These are phyloP conservation scores for Pseudococcus jackbeardsleyi DNA, from an alignment of 2,888 invertebrate species.

Conservation along the genomic window DNA sequence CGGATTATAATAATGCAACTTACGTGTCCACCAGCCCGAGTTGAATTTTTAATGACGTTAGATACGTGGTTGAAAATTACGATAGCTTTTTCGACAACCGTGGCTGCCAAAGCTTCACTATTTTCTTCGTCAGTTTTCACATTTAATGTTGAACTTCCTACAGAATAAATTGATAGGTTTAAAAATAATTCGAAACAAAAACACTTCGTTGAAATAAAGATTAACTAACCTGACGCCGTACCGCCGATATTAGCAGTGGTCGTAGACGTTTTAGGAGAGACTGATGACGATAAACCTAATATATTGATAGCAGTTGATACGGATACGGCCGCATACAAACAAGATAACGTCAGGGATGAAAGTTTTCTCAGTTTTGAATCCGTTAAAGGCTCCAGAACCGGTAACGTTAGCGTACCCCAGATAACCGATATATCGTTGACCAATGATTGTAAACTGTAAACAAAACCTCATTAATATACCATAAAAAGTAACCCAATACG, in stretches of 20 bases:
- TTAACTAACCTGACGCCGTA: slow-evolving; percentile 5
- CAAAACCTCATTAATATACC: not conserved
- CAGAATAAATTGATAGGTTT: not conserved
- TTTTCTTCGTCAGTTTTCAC: slow-evolving; percentile 79
- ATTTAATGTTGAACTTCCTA: slow-evolving; percentile 52
- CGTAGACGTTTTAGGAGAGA: slow-evolving; percentile 73
- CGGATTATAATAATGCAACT: slow-evolving; percentile 70
- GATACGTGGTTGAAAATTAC: slow-evolving; percentile 88
- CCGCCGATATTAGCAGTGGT: slow-evolving; percentile 61
- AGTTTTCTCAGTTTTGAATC: slow-evolving; percentile 86
- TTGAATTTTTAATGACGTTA: slow-evolving; percentile 84
- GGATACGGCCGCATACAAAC: slow-evolving; percentile 76
- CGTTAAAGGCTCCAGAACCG: slow-evolving; percentile 89
- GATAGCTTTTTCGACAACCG: slow-evolving; percentile 88
- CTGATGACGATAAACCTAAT: slow-evolving; percentile 70
- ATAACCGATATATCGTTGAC: slow-evolving; percentile 88
- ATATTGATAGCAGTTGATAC: slow-evolving; percentile 68
- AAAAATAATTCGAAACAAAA: not conserved
- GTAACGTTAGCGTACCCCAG: slow-evolving; percentile 85
- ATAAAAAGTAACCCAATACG: not conserved
- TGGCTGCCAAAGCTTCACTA: slow-evolving; percentile 83
- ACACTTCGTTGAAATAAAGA: not conserved
- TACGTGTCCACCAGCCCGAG: slow-evolving; percentile 89
- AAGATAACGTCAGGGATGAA: slow-evolving; percentile 85
- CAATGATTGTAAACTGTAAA: slow-evolving; percentile 80